Evolutionary conservation across 2,113 vertebrate species (phyloP).

Genomic region (Pteropus alecto): DNA sequence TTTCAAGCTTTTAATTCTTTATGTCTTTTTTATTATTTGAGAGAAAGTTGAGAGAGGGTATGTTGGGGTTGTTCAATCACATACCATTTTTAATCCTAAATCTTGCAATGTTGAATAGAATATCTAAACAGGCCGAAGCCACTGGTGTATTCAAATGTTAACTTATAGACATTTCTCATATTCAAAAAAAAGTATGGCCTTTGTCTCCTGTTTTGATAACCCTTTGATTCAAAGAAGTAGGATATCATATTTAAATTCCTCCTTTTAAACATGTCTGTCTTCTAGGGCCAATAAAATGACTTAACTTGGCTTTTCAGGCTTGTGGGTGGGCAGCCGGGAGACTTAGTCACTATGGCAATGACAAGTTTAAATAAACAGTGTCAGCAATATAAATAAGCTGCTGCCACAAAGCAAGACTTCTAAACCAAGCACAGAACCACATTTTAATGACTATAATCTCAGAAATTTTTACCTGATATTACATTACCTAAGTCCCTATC

Average conservation of each 20-base stretch:
- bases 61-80: not conserved
- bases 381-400: not conserved
- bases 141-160: not conserved
- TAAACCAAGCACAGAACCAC: not conserved
- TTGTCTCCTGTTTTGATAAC: not conserved
- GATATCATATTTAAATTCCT: not conserved
- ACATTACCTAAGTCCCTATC: not conserved
- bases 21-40: not conserved
- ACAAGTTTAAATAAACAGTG: slow-evolving; percentile 23
- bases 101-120: not conserved
- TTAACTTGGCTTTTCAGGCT: not conserved
- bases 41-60: not conserved
- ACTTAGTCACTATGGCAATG: not conserved
- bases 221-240: not conserved
- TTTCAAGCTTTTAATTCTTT: not conserved
- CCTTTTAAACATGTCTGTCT: not conserved
- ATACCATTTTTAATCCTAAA: not conserved
- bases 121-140: not conserved
- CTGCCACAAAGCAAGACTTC: not conserved
- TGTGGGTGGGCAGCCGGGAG: not conserved
- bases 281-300: not conserved
- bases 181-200: not conserved
- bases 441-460: not conserved
- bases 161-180: not conserved
- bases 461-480: not conserved